Evolutionary conservation across 1,140 invertebrate genomes (phyloP), one percentile per base, ranked within the genome.

Genomic region (Drosophila kikkawai): DNA sequence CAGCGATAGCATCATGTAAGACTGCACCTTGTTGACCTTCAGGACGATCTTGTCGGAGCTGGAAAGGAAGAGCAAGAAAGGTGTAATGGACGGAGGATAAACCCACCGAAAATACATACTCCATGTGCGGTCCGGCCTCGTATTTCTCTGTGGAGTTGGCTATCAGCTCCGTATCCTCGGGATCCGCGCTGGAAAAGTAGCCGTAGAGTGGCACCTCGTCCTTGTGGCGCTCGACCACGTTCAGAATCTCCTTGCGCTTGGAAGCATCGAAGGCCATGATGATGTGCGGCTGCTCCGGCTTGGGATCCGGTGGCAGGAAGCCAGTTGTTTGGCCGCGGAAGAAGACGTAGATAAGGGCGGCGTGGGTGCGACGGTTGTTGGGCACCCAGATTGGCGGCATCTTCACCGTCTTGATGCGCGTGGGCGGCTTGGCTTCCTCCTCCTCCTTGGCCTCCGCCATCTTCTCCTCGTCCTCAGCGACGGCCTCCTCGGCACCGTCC

Each of bases 241-340:
- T 91, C 42, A 95, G 90, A 7, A 95, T 93, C n/a, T 95, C 95
- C 58, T 93, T 93, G 7, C 94, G 93, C 92, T 95, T 95, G 88
- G 93, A 94, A 9, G 94, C 94, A 59, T 95, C 95, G 80, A 94
- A 95, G n/a, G 94, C 93, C 79, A 95, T 92, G 1, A 94, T 93
- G 2, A 95, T 80, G 82, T 95, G 95, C 3, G 95, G 94, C 1
- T 95, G 94, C 13, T 94, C 92, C 6, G 94, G 93, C 19, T 93
- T 88, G 1, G 93, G 82, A 41, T 95, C 94, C 0, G 95, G 94
- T 44, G 94, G 93, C 26, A 94, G 90, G 58, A 94, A 93, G 4
- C 93, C 91, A 1, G 91, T 82, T 0, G 95, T 94, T 41, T 92
- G 91, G 11, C 66, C 66, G 3, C 95, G 95, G 71, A 95, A 95